These are phyloP conservation scores for Agrilus mali DNA, from an alignment of 2,888 invertebrate species.

Conservation along the genomic window DNA sequence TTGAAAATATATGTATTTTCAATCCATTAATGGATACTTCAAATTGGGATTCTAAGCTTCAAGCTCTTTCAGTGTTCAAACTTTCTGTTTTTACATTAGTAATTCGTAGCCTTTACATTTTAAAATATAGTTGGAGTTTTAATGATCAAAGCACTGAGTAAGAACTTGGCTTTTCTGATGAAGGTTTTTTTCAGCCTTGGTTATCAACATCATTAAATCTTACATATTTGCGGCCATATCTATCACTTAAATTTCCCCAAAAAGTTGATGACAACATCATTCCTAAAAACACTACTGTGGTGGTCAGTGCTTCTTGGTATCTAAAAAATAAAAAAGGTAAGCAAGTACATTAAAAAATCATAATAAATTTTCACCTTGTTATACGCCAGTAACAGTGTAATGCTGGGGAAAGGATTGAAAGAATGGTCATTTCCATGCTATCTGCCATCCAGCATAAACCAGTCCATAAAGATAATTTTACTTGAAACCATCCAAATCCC, in stretches of 20 bases:
- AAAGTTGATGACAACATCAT: constrained; percentile 96
- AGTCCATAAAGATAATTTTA: constrained; percentile 71
- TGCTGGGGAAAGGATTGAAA: constrained; percentile 86
- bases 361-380: constrained; percentile 38
- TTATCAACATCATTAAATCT: constrained; percentile 17
- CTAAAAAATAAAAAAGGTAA: constrained; percentile 30
- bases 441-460: constrained; percentile 94
- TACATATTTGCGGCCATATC: constrained; percentile 80
- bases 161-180: no score
- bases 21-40: no score
- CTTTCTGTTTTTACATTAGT: no score
- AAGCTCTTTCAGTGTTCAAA: no score
- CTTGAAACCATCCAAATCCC: constrained; percentile 84
- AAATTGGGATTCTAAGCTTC: no score
- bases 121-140: no score
- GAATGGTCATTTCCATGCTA: constrained; percentile 96
- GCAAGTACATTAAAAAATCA: constrained; percentile 1
- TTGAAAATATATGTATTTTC: no score
- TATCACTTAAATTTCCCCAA: constrained; percentile 91
- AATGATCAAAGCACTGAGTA: no score
- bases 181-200: no score
- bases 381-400: constrained; percentile 93
- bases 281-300: constrained; percentile 87
- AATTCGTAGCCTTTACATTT: no score
- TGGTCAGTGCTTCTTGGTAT: constrained; percentile 85